A percentile compares a stretch with the other conserved stretches of the same genome.
Evolutionary conservation across 2,888 invertebrate species (phyloP).

Genomic region (Pachliopta kotzebuea): DNA sequence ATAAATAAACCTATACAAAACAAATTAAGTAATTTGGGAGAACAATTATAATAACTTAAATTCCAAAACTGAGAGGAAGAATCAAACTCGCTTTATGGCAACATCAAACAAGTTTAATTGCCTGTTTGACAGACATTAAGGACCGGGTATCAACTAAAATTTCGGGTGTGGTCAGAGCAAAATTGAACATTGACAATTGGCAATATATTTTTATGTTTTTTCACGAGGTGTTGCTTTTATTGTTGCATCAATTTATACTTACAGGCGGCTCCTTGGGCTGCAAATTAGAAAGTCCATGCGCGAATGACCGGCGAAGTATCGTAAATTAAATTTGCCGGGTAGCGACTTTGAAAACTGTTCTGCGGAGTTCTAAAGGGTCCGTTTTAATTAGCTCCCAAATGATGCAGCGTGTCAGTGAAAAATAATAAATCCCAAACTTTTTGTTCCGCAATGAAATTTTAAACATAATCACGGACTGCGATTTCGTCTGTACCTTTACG

Average conservation of each 20-base stretch:
- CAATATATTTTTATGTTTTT: constrained; percentile 71
- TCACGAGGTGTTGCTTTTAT: constrained; percentile 71
- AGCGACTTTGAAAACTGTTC: constrained; percentile 48
- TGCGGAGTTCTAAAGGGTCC: constrained; percentile 50
- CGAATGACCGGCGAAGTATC: constrained; percentile 61
- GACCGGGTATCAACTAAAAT: constrained; percentile 55
- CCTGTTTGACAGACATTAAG: constrained; percentile 75
- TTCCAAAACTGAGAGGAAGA: constrained; percentile 39
- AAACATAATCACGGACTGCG: constrained; percentile 9
- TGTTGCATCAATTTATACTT: constrained; percentile 59
- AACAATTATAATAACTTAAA: constrained; percentile 22
- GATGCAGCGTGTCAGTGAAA: constrained; percentile 66
- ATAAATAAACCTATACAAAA: neutral
- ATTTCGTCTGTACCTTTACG: constrained; percentile 1
- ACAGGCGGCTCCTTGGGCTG: constrained; percentile 52
- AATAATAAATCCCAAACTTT: constrained; percentile 54
- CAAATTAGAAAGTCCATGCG: constrained; percentile 78
- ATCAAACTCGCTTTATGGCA: constrained; percentile 69
- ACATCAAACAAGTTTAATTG: constrained; percentile 74
- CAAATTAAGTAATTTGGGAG: constrained; percentile 7
- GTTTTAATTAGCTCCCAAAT: constrained; percentile 70
- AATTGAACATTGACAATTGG: constrained; percentile 64
- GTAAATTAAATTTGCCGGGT: constrained; percentile 73
- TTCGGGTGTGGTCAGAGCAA: constrained; percentile 70
- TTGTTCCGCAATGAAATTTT: constrained; percentile 34